These are phyloP conservation scores for Anodontia alba DNA, from an alignment of 2,888 invertebrate species.

Conservation along the genomic window DNA sequence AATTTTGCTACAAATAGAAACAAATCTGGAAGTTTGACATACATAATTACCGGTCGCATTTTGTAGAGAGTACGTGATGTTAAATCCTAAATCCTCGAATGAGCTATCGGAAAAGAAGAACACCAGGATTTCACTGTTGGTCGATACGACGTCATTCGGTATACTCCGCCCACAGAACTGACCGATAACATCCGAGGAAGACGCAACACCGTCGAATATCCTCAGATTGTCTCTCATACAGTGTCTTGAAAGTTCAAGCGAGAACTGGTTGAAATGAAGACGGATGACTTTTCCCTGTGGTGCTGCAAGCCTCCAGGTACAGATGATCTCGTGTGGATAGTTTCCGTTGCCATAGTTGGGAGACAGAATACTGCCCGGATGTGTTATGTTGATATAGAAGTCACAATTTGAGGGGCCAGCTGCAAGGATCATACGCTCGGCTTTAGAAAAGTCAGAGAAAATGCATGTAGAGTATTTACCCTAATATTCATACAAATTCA, in stretches of 20 bases:
- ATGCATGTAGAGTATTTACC: too few species aligned
- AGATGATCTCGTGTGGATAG: constrained; percentile 69
- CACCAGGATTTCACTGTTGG: constrained; percentile 60
- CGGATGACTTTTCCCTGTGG: constrained; percentile 65
- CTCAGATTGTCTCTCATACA: constrained; percentile 60
- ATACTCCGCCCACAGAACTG: constrained; percentile 66
- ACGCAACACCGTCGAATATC: constrained; percentile 53
- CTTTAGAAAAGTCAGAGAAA: neutral
- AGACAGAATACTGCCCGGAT: constrained; percentile 30
- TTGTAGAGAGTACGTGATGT: constrained; percentile 54
- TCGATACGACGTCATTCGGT: constrained; percentile 65
- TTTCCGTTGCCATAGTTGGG: constrained; percentile 46
- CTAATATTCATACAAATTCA: too few species aligned
- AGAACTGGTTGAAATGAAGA: constrained; percentile 63
- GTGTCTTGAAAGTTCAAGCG: constrained; percentile 46
- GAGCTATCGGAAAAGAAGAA: constrained; percentile 64
- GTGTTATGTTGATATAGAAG: constrained; percentile 29
- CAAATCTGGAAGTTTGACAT: too few species aligned
- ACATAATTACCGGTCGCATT: constrained; percentile 6
- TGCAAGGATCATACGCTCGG: neutral
- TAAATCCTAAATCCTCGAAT: constrained; percentile 67
- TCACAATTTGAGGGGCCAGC: constrained; percentile 2
- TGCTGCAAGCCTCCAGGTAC: constrained; percentile 71
- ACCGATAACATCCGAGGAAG: constrained; percentile 47
- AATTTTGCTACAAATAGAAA: too few species aligned